These are phyloP conservation scores for Alcedo quadribrachys DNA, from an alignment of 2,797 vertebrate genomes.

Conservation along the genomic window DNA sequence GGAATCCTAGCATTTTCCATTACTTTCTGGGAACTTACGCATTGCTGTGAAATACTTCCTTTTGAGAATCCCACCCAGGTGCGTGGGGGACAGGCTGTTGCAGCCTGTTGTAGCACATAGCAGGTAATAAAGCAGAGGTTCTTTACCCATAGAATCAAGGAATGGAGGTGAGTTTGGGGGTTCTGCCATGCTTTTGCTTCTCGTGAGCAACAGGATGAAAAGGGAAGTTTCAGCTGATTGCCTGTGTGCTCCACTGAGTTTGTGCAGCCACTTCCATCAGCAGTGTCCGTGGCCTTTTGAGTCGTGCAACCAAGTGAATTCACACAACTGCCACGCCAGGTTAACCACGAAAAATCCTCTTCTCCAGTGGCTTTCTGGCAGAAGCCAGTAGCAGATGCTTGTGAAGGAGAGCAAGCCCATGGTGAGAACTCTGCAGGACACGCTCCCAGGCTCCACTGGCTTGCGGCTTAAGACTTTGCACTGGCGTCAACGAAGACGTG, in stretches of 20 bases:
- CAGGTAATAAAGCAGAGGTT: neutral
- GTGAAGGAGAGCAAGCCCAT: no score
- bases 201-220: neutral
- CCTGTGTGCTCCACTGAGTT: neutral
- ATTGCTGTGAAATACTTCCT: neutral
- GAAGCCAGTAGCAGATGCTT: no score
- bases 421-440: no score
- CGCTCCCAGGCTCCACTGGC: no score
- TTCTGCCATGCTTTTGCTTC: neutral
- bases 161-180: neutral
- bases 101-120: neutral
- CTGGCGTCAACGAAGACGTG: no score
- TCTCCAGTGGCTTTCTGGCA: no score
- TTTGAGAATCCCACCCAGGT: neutral
- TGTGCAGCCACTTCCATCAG: neutral
- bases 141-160: neutral
- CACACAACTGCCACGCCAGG: no score
- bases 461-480: no score
- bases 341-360: no score
- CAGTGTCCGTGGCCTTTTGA: neutral
- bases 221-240: neutral
- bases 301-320: neutral
- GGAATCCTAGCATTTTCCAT: neutral
- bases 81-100: neutral
- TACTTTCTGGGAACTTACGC: neutral